A percentile compares a stretch with the other conserved stretches of the same genome.
Evolutionary conservation across 2,797 vertebrate genomes (phyloP).

Genomic region (Takifugu rubripes): DNA sequence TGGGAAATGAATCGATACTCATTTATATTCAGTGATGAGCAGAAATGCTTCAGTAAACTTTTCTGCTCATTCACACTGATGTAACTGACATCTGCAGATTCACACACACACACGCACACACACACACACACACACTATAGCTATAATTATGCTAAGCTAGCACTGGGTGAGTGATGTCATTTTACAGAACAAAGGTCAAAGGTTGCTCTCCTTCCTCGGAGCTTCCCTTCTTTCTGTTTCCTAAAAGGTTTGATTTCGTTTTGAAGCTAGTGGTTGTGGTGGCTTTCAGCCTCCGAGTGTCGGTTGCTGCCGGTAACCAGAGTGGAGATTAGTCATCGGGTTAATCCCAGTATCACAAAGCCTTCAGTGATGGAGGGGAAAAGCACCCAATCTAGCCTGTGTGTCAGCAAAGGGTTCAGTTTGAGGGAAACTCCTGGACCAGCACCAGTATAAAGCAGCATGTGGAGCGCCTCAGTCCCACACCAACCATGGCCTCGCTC

Average conservation of each 20-base stretch:
- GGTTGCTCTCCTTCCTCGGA: not conserved
- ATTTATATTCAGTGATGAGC: conserved; percentile 9
- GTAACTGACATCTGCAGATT: conserved; percentile 2
- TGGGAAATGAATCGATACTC: not conserved
- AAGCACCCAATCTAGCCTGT: conserved; percentile 35
- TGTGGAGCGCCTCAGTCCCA: conserved; percentile 8
- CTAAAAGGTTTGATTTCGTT: too few species aligned
- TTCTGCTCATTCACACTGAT: conserved; percentile 24
- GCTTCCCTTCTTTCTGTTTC: not conserved
- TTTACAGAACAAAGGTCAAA: too few species aligned
- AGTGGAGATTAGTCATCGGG: conserved; percentile 19
- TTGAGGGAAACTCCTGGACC: conserved; percentile 50
- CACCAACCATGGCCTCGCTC: conserved; percentile 33
- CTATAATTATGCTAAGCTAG: too few species aligned
- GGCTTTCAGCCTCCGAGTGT: conserved; percentile 35
- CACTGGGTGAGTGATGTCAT: too few species aligned
- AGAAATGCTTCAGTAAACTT: too few species aligned
- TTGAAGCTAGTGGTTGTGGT: not conserved
- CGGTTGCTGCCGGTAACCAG: conserved; percentile 5
- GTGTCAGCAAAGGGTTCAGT: conserved; percentile 2
- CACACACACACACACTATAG: too few species aligned
- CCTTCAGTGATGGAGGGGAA: not conserved
- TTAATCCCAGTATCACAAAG: conserved; percentile 66
- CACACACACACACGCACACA: not conserved
- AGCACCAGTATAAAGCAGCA: conserved; percentile 2